Conservation (phyloP, 2,113 vertebrate species). For the Tylochromis polylepis region DNA sequence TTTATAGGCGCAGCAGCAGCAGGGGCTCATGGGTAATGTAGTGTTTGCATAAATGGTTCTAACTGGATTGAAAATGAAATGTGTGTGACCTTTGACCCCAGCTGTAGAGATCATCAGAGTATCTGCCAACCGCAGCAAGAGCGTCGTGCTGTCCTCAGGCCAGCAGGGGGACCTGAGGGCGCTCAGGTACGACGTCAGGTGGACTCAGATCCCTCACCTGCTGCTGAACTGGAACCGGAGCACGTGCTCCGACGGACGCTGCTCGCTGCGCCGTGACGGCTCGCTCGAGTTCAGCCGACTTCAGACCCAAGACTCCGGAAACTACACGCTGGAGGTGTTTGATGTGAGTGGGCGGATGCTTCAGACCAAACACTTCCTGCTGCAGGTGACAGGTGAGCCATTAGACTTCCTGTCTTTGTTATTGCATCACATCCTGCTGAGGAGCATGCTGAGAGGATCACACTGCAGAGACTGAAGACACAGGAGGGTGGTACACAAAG, state of each 20-base stretch:
- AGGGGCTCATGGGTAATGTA: neutral
- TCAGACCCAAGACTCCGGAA: neutral
- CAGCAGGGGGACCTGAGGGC: accelerated
- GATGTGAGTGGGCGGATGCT: accelerated
- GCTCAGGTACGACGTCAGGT: neutral
- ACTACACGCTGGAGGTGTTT: slow-evolving; percentile 19
- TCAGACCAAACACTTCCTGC: neutral
- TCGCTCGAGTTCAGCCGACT: neutral
- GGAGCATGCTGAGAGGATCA: neutral
- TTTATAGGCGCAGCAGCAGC: no score
- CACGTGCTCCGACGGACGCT: neutral
- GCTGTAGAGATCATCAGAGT: neutral
- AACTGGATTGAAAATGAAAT: neutral
- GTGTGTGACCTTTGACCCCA: slow-evolving; percentile 5
- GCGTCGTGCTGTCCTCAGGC: neutral
- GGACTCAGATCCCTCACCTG: neutral
- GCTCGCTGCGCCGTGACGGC: neutral
- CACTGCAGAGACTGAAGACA: neutral
- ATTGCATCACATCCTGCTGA: neutral
- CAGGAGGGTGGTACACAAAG: neutral
- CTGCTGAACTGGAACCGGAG: neutral
- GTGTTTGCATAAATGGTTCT: neutral
- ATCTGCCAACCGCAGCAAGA: neutral
- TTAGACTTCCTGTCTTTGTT: neutral
- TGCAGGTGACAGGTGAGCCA: slow-evolving; percentile 2